These are phyloP conservation scores for Sardina pilchardus DNA, from an alignment of 2,113 vertebrate genomes.

Conservation along the genomic window DNA sequence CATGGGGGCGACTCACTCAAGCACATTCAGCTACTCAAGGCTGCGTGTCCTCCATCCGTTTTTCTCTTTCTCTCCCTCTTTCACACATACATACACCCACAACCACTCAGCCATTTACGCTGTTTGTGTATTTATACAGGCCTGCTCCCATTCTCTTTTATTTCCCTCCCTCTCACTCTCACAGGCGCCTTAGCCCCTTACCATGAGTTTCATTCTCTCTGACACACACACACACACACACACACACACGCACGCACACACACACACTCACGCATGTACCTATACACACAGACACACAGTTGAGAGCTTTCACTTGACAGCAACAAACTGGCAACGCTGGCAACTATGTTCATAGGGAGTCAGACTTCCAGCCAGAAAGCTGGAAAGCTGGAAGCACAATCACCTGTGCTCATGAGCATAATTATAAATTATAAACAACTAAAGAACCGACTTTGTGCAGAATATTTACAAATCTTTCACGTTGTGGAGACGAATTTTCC, in stretches of 20 bases:
- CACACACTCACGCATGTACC: too few species aligned
- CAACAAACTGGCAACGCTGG: too few species aligned
- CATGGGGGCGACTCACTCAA: background rate
- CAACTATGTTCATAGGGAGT: too few species aligned
- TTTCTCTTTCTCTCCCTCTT: background rate
- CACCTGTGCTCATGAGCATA: too few species aligned
- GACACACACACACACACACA: background rate
- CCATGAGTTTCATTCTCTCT: background rate
- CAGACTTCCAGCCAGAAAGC: too few species aligned
- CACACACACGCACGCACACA: background rate
- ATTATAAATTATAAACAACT: too few species aligned
- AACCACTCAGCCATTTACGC: background rate
- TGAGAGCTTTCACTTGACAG: too few species aligned
- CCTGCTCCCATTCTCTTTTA: background rate
- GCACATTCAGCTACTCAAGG: background rate
- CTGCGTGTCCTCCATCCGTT: background rate
- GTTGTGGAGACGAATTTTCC: too few species aligned
- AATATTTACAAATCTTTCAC: too few species aligned
- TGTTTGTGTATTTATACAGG: background rate
- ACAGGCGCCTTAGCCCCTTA: background rate
- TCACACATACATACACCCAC: background rate
- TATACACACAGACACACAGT: background rate
- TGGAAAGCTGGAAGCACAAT: too few species aligned
- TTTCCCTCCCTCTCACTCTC: background rate
- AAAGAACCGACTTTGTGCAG: too few species aligned